A percentile compares a stretch with the other conserved stretches of the same genome.
phyloP scores from a whole-genome alignment of 2,113 vertebrate species.

The Prietella phreatophila region DNA sequence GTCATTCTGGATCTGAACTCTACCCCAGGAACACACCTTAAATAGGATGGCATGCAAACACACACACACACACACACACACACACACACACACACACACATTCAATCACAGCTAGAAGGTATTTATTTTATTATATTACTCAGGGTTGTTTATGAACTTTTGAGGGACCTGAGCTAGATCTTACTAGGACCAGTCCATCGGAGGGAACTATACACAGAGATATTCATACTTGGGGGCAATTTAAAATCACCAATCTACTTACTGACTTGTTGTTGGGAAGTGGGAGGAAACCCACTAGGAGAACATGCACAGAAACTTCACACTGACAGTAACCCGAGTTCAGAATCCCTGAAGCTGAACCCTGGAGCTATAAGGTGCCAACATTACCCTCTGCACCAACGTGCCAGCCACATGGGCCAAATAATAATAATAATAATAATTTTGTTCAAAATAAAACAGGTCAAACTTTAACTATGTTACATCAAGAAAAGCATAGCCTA shows the following conservation, averaged over 20 bases:
- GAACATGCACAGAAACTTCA: background rate
- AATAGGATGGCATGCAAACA: background rate
- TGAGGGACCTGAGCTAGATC: background rate
- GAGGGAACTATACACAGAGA: background rate
- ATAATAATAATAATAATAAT: background rate
- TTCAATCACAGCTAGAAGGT: too few species aligned
- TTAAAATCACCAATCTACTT: background rate
- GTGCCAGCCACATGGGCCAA: background rate
- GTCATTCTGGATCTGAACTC: background rate
- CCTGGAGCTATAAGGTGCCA: background rate
- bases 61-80: background rate
- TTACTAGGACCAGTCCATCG: background rate
- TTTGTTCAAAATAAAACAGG: background rate
- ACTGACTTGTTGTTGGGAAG: background rate
- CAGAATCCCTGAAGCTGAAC: background rate
- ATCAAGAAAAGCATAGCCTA: background rate
- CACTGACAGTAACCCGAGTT: background rate
- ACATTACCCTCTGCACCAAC: background rate
- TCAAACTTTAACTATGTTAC: background rate
- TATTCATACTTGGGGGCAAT: background rate
- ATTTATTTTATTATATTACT: too few species aligned
- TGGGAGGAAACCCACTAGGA: background rate
- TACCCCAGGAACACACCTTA: background rate
- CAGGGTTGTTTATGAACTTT: background rate
- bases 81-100: background rate